Evolutionary conservation across 1,140 invertebrate species (phyloP), one percentile per base, ranked within the genome.

Genomic region (Carposina sasakii): DNA sequence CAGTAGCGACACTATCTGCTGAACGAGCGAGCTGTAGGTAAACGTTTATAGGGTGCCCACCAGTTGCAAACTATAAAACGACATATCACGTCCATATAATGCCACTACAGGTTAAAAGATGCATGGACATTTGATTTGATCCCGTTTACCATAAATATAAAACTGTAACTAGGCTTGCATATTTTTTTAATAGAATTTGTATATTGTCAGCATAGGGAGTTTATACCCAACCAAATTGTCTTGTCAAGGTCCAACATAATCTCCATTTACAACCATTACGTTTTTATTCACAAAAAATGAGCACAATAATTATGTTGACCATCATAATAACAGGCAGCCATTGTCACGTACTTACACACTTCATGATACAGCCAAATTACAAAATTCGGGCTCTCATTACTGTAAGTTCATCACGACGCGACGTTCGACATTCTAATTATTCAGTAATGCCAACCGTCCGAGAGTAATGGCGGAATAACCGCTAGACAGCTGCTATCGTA

Each of bases 391-490:
- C 69, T 60, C 72, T 81, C 79, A 82, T 82, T 82, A 78, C 61
- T 54, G 46, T 53, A 59, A 56, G 64, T 73, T 78, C 73, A 83
- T 83, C 67, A 74, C 71, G 64, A 66, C 60, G 46, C 65, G 58
- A 61, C 48, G 54, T n/a, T 19, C 6, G 19, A 21, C 69, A 53
- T 39, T 42, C 52, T 73, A 79, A 81, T 83, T 81, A 83, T 77
- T 74, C 69, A 54, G 67, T 79, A 79, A 83, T 78, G 76, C 72
- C 66, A 67, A 72, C 72, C 67, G 68, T 67, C 64, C 68, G 57
- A 67, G 64, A 67, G 73, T 81, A 83, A 83, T 79, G 76, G 70
- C 69, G 52, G 66, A 74, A 82, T 78, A 76, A 79, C 71, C 78
- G 61, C 70, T 57, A 73, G 62, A 69, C 68, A 60, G 47, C 63